Percentiles rank a stretch among this genome's conserved stretches.
Evolutionary conservation across 2,113 vertebrate species (phyloP).

Genomic region (Talpa occidentalis): DNA sequence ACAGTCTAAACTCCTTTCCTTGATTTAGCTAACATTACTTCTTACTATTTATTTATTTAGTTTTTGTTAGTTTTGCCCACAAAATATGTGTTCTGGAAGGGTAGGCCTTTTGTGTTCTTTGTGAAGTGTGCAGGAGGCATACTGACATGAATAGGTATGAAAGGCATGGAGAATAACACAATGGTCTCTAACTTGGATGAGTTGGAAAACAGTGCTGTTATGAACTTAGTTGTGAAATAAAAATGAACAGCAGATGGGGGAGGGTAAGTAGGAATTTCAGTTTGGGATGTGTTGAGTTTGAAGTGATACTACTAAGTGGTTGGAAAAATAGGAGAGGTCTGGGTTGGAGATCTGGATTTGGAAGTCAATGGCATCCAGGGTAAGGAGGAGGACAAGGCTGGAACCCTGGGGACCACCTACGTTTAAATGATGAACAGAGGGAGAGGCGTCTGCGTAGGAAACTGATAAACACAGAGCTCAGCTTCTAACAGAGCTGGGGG

Average conservation of each 20-base stretch:
- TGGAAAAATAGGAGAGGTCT: conserved; percentile 33
- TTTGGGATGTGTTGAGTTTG: neutral
- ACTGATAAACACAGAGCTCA: conserved; percentile 51
- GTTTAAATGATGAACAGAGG: conserved; percentile 2
- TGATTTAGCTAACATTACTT: neutral
- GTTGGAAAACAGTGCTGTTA: neutral
- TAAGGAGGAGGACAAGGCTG: neutral
- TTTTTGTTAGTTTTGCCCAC: neutral
- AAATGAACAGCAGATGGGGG: neutral
- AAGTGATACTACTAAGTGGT: neutral
- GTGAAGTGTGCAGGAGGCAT: neutral
- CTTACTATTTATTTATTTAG: conserved; percentile 28
- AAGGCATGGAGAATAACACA: neutral
- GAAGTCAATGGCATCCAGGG: neutral
- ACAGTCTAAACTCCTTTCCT: neutral
- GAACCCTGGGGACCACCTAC: conserved; percentile 10
- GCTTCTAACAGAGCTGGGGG: conserved; percentile 30
- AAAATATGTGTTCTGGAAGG: neutral
- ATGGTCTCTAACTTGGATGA: neutral
- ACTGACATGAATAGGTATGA: neutral
- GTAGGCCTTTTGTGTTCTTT: conserved; percentile 4
- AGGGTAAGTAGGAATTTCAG: neutral
- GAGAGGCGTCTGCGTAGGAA: neutral
- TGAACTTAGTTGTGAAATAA: neutral
- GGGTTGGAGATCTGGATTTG: conserved; percentile 16